phyloP scores from a whole-genome alignment of 2,888 invertebrate genomes.

The Apodemia zela region DNA sequence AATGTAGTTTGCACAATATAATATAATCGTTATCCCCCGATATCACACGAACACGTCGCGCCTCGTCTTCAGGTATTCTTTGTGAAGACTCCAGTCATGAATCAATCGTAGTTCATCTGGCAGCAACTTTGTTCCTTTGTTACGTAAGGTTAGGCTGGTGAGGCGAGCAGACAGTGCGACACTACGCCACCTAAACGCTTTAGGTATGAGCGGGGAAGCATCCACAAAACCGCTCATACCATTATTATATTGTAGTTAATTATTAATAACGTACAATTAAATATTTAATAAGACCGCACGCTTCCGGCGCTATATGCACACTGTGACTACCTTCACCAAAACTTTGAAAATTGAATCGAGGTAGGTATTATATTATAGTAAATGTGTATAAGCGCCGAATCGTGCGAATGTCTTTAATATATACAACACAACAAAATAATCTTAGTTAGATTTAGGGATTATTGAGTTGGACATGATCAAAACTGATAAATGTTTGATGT shows the following conservation, averaged over 20 bases:
- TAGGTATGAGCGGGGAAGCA: conserved; percentile 79
- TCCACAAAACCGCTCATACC: conserved; percentile 79
- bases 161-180: conserved; percentile 60
- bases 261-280: conserved; percentile 66
- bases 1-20: conserved; percentile 33
- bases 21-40: conserved; percentile 8
- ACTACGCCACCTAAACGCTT: conserved; percentile 74
- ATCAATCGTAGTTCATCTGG: not conserved
- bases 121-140: not conserved
- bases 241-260: conserved; percentile 77
- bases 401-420: conserved; percentile 49
- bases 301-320: conserved; percentile 40
- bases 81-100: conserved; percentile 3
- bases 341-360: conserved; percentile 13
- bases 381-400: conserved; percentile 34
- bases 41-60: not conserved
- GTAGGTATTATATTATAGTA: conserved; percentile 27
- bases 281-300: conserved; percentile 49
- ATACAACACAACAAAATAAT: conserved; percentile 63
- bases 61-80: conserved; percentile 9
- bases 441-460: conserved; percentile 70
- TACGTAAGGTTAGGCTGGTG: conserved; percentile 19
- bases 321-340: not conserved
- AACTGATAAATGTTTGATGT: conserved; percentile 53
- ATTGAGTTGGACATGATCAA: conserved; percentile 56